These are phyloP conservation scores for Drosophila leontia DNA, from an alignment of 1,140 invertebrate genomes.

Conservation along the genomic window DNA sequence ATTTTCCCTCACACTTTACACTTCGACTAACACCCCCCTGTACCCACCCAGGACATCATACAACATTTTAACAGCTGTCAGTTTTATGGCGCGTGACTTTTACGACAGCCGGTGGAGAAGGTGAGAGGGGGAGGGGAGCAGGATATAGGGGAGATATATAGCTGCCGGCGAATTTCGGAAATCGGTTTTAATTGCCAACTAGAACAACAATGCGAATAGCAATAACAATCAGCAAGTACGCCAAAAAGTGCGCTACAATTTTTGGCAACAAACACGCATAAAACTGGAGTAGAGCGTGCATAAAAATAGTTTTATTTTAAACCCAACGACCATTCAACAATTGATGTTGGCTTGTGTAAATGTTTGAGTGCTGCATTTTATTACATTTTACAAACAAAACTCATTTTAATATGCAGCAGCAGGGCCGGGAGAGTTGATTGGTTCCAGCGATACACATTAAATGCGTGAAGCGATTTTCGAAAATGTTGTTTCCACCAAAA, in stretches of 20 bases:
- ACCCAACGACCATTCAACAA: constrained; percentile 9
- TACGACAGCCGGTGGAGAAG: constrained; percentile 65
- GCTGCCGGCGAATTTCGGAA: constrained; percentile 70
- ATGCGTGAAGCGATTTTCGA: constrained; percentile 51
- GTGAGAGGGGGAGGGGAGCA: neutral
- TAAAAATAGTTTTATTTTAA: constrained; percentile 66
- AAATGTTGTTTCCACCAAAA: constrained; percentile 25
- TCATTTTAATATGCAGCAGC: constrained; percentile 50
- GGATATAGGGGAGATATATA: neutral
- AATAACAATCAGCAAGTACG: constrained; percentile 64
- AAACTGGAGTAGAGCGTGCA: constrained; percentile 17
- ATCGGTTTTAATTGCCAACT: constrained; percentile 81
- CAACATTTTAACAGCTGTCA: constrained; percentile 80
- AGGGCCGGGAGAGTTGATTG: constrained; percentile 53
- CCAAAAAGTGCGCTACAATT: constrained; percentile 56
- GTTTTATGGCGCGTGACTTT: constrained; percentile 82
- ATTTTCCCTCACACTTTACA: constrained; percentile 3
- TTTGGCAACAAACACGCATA: constrained; percentile 57
- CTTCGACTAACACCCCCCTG: neutral
- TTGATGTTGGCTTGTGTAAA: constrained; percentile 62
- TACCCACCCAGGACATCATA: constrained; percentile 17
- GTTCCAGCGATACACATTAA: constrained; percentile 54
- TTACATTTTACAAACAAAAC: constrained; percentile 53
- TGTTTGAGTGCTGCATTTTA: constrained; percentile 68
- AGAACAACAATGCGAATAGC: constrained; percentile 67